Base-by-base conservation (phyloP, 2,113 vertebrate genomes). In the Opisthocomus hoazin region DNA sequence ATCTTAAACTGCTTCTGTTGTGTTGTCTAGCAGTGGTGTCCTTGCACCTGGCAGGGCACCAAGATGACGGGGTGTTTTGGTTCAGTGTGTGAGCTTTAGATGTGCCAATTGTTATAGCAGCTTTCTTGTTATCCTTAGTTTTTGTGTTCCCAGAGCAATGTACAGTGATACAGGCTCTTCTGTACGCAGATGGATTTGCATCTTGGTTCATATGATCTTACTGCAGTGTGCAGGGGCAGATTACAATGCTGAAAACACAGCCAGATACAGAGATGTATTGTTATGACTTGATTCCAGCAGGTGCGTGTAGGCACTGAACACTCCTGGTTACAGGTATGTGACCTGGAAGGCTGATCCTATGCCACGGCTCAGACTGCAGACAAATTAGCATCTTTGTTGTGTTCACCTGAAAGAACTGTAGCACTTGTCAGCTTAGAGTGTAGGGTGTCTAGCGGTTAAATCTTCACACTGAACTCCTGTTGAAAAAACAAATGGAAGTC, bases 301-400 rank as follows among this genome's bases (percentile, higher is more conserved):
- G 23, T 77, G 9, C 18, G 6, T 2, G 0, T 54, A 57, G 70
- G 22, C 74, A 37, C 9, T 75, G 73, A 43, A 56, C 22, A 85
- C 29, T 37, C 5, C 7, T 57, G 3, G 0, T 78, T 66, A 10
- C 0, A 48, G 4, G 12, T 69, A 7, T n/a, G 30, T 74, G 37
- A 37, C 16, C 36, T 57, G 30, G 29, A 73, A 84, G 45, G 20
- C 24, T 71, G 37, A 30, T 79, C 14, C 18, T 83, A 2, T 87
- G 46, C n/a, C 21, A 57, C 15, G 58, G 12, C 13, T 82, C 34
- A 43, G 23, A 3, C 53, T 85, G 73, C 54, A 66, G 34, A 24
- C 36, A 53, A 76, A 64, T 53, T 7, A 39, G 3, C 3, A 3
- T 84, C 24, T 82, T 41, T 43, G 11, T 51, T 73, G 24, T n/a